Evolutionary conservation across 2,888 invertebrate genomes (phyloP).

Genomic region (Leuctra nigra): DNA sequence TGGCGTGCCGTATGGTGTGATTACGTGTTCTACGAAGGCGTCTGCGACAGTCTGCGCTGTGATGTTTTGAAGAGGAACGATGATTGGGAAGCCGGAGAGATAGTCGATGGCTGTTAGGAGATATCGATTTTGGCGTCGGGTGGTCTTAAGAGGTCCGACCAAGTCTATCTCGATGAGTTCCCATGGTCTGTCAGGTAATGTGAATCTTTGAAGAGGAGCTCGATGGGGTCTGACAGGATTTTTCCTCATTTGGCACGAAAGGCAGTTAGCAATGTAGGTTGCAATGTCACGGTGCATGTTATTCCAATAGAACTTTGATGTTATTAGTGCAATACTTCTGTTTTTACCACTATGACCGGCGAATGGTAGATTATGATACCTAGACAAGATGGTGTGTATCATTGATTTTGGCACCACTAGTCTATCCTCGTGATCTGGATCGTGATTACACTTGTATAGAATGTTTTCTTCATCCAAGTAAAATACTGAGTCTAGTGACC

Average conservation of each 20-base stretch:
- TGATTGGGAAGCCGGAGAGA: constrained; percentile 26
- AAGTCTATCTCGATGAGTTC: not conserved
- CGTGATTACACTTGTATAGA: not conserved
- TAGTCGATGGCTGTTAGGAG: constrained; percentile 27
- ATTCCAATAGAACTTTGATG: not conserved
- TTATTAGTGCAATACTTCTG: not conserved
- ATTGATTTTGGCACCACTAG: not conserved
- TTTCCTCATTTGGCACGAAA: constrained; percentile 4
- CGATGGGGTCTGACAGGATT: not conserved
- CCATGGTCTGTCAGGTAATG: not conserved
- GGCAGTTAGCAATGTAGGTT: not conserved
- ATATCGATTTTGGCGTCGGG: constrained; percentile 11
- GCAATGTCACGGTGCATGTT: not conserved
- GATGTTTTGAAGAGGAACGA: constrained; percentile 25
- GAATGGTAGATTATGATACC: not conserved
- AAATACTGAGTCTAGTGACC: not conserved
- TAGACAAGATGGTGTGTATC: not conserved
- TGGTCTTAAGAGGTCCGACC: not conserved
- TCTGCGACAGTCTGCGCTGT: constrained; percentile 19
- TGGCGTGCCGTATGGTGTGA: constrained; percentile 27
- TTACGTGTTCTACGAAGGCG: constrained; percentile 22
- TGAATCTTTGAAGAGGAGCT: not conserved
- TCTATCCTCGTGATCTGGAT: not conserved
- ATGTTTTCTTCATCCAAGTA: not conserved
- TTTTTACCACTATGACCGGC: not conserved